Evolutionary conservation across 2,113 vertebrate species (phyloP), one percentile per base, ranked within the genome.

Genomic region (Trogon melanurus): DNA sequence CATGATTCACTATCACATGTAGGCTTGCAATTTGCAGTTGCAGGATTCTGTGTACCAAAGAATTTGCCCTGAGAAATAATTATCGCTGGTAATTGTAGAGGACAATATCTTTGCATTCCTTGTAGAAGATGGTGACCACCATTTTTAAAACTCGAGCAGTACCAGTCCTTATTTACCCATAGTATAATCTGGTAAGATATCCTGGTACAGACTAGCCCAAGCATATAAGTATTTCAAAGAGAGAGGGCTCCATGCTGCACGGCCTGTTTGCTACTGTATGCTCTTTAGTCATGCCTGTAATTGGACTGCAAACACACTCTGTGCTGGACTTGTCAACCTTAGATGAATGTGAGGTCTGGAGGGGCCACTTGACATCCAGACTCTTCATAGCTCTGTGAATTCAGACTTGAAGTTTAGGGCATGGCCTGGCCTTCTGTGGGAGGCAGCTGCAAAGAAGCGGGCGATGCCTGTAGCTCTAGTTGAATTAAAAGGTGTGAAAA

Each of bases 331-430:
- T 45, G 62, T 62, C 79, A 84, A 8, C 57, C 88, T 75, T 3
- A 67, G 69, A 61, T 65, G 66, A 91, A 81, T 65, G 69, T 1
- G 13, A 34, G 53, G 85, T 88, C 96, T 94, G 83, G 65, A 93
- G 93, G 79, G 85, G 74, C 88, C 66, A 47, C 91, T 91, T 95
- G 93, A 95, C 67, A 85, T 83, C 87, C 78, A 82, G 89, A 47
- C 71, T 84, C 45, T 84, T 72, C 45, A 17, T 71, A 93, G 86
- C 69, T 88, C 66, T 64, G 48, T 34, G 71, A 61, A 86, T 91
- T 75, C 60, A 82, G 70, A 20, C 41, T 48, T 87, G 90, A 92
- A 85, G 88, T 93, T 84, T 69, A 81, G 92, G 92, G 85, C 92
- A 93, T 10, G 83, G 92, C 85, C 69, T 20, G 82, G 69, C 57